phyloP scores from a whole-genome alignment of 2,113 vertebrate genomes.

The Sula dactylatra region DNA sequence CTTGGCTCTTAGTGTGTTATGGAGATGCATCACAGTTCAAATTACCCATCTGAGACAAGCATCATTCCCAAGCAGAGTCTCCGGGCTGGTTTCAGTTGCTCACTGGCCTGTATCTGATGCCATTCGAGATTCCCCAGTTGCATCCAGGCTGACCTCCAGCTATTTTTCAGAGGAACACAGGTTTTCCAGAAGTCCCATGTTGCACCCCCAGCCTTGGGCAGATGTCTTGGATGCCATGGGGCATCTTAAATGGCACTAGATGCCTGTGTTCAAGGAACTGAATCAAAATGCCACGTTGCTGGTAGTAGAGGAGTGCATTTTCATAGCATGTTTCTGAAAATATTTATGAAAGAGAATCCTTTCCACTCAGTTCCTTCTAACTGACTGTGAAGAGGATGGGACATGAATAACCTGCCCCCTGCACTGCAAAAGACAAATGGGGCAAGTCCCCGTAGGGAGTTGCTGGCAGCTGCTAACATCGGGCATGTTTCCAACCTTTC shows the following conservation, averaged over 20 bases:
- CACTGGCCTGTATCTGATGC: not conserved
- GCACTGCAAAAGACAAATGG: not conserved
- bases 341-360: not conserved
- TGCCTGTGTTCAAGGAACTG: not conserved
- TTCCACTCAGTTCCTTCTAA: not conserved
- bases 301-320: not conserved
- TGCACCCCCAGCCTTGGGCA: not conserved
- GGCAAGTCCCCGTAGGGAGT: accelerated
- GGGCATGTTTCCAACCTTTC: not conserved
- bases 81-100: not conserved
- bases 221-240: not conserved
- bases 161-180: not conserved
- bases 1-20: not conserved
- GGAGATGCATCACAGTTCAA: not conserved
- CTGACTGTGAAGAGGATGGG: not conserved
- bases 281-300: not conserved
- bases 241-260: not conserved
- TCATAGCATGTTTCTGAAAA: not conserved
- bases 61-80: not conserved
- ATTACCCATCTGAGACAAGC: not conserved
- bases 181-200: not conserved
- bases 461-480: not conserved
- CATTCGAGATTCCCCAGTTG: not conserved
- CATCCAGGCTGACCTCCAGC: not conserved
- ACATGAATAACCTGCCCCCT: not conserved